Base-by-base conservation (phyloP, 2,797 vertebrate species). In the Alauda arvensis region DNA sequence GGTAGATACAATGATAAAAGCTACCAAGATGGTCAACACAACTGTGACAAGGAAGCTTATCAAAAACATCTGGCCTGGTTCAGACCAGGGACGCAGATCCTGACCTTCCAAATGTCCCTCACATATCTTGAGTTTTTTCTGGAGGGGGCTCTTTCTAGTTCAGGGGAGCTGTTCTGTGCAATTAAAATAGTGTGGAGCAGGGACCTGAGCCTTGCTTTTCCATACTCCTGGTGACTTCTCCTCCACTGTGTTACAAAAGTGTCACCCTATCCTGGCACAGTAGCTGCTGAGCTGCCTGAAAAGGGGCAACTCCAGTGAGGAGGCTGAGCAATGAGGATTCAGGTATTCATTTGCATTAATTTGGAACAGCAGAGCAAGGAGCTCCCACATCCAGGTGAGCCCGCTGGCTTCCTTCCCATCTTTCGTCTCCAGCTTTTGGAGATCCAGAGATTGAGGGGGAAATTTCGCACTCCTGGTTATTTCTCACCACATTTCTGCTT, bases 181-280 rank as follows among this genome's bases (percentile, higher is more conserved):
- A 11, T 52, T 66, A 66, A 52, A 76, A 56, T 6, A 28, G 6
- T 6, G 7, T 37, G 69, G 68, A 79, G 17, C 28, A 52, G 18
- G n/a, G 14, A 61, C 14, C 6, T 21, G 34, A 71, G 3, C 34
- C 31, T 65, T 42, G 45, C 26, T 52, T 10, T 77, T 75, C 40
- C 24, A 25, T 23, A 20, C 24, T 72, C 17, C 45, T 52, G 16
- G 16, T 43, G 52, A n/a, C 23, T 77, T 83, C 61, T 79, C 5
- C 53, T 89, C 15, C 6, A 3, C 18, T 46, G 21, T 4, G 14
- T 31, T 37, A 14, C 9, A 28, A 5, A 5, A 14, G 23, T 0
- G 0, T 89, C 45, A 20, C 2, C 2, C 29, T 52, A 19, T 56
- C 37, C 42, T 49, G 34, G 13, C 12, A 57, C 8, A 5, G 7